Evolutionary conservation across 2,113 vertebrate species (phyloP).

Genomic region (Oncorhynchus kisutch): DNA sequence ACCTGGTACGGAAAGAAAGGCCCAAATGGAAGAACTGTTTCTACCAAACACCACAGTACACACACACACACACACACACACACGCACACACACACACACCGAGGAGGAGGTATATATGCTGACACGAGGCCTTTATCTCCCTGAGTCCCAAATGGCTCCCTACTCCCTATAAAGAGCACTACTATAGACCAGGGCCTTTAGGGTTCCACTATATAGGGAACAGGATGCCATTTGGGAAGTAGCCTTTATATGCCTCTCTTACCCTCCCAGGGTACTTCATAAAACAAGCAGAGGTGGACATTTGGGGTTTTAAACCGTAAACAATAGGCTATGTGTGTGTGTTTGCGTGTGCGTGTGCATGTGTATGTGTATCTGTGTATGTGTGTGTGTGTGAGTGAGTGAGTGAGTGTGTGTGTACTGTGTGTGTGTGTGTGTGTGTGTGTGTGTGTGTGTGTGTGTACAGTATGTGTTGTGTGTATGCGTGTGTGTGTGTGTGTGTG

Average conservation of each 20-base stretch:
- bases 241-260: constrained; percentile 32
- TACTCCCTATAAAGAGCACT: too few species aligned
- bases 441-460: too few species aligned
- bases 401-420: too few species aligned
- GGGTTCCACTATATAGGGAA: too few species aligned
- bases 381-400: too few species aligned
- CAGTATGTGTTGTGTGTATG: constrained; percentile 23
- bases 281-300: constrained; percentile 75
- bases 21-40: constrained; percentile 53
- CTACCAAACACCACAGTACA: constrained; percentile 54
- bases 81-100: constrained; percentile 40
- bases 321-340: constrained; percentile 62
- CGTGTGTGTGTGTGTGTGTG: too few species aligned
- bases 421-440: constrained; percentile 51
- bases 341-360: neutral
- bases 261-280: constrained; percentile 73
- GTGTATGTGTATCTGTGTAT: too few species aligned
- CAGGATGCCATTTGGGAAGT: too few species aligned
- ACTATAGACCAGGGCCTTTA: too few species aligned
- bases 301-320: constrained; percentile 68
- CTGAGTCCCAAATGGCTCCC: too few species aligned
- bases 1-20: constrained; percentile 34
- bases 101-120: constrained; percentile 64
- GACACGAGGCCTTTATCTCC: constrained; percentile 64
- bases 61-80: too few species aligned